Evolutionary conservation across 2,888 invertebrate species (phyloP).

Genomic region (Synergus japonicus): DNA sequence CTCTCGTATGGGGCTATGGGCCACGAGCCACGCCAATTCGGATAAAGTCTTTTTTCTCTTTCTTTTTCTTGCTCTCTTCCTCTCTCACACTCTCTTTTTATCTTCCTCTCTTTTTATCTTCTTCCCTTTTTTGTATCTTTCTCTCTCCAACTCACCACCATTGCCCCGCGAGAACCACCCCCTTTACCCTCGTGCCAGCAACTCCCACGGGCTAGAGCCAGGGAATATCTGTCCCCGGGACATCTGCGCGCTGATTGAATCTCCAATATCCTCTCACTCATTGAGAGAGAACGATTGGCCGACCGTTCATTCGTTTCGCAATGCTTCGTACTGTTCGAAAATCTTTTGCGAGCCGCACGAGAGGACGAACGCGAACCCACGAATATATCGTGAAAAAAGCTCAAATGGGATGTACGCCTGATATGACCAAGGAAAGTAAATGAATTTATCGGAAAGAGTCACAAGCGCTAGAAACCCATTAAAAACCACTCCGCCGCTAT

Average conservation of each 20-base stretch:
- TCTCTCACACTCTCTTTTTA: slow-evolving; percentile 49
- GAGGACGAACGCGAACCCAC: slow-evolving; percentile 1
- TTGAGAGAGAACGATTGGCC: slow-evolving; percentile 69
- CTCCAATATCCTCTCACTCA: slow-evolving; percentile 72
- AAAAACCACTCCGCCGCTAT: neutral
- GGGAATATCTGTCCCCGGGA: slow-evolving; percentile 77
- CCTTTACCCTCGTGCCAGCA: slow-evolving; percentile 49
- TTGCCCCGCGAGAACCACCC: slow-evolving; percentile 53
- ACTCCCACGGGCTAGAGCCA: slow-evolving; percentile 67
- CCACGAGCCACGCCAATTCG: slow-evolving; percentile 75
- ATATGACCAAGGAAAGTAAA: slow-evolving; percentile 73
- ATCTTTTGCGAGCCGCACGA: slow-evolving; percentile 42
- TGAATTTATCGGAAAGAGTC: slow-evolving; percentile 50
- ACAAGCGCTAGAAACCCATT: neutral
- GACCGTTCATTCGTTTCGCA: slow-evolving; percentile 55
- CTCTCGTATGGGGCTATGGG: slow-evolving; percentile 59
- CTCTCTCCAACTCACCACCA: slow-evolving; percentile 48
- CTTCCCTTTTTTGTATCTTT: slow-evolving; percentile 49
- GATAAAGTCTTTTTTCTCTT: slow-evolving; percentile 67
- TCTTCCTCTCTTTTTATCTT: slow-evolving; percentile 45
- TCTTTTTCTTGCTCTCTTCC: slow-evolving; percentile 50
- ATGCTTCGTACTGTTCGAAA: slow-evolving; percentile 24
- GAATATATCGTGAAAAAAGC: slow-evolving; percentile 5
- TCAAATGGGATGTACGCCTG: neutral
- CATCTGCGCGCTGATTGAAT: slow-evolving; percentile 78